A percentile compares a stretch with the other conserved stretches of the same genome.
Evolutionary conservation across 2,888 invertebrate species (phyloP).

Genomic region (Patella caerulea): DNA sequence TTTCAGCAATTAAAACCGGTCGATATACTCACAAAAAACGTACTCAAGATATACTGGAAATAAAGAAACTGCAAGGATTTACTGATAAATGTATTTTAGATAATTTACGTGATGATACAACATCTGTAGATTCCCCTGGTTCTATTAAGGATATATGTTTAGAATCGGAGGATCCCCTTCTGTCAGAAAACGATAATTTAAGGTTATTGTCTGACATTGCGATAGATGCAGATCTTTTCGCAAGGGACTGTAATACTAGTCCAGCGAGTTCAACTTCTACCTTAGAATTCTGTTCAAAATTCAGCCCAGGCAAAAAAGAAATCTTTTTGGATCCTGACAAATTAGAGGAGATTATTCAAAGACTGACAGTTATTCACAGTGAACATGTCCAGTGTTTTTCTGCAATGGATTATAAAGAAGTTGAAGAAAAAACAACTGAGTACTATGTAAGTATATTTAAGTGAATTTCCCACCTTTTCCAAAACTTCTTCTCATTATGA

Average conservation of each 20-base stretch:
- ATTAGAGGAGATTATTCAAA: neutral
- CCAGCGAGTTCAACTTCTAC: neutral
- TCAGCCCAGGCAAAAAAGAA: no score
- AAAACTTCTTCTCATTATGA: no score
- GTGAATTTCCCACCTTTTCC: no score
- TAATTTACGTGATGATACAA: neutral
- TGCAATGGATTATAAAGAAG: neutral
- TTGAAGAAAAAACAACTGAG: slow-evolving; percentile 1
- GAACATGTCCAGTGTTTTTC: slow-evolving; percentile 6
- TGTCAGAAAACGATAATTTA: neutral
- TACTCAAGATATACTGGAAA: slow-evolving; percentile 64
- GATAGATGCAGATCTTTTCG: neutral
- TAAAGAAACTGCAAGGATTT: slow-evolving; percentile 49
- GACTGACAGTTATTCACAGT: neutral
- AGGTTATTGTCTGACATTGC: neutral
- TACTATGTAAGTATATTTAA: slow-evolving; percentile 21
- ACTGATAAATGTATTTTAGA: neutral
- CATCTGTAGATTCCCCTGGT: neutral
- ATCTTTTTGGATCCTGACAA: neutral
- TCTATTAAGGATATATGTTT: neutral
- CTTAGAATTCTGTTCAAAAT: neutral
- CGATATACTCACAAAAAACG: slow-evolving; percentile 67
- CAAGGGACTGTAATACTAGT: neutral
- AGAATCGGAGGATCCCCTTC: neutral
- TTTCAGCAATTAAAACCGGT: slow-evolving; percentile 68